These are phyloP conservation scores for Oligia fasciuncula DNA, from an alignment of 2,888 invertebrate species.

Conservation along the genomic window DNA sequence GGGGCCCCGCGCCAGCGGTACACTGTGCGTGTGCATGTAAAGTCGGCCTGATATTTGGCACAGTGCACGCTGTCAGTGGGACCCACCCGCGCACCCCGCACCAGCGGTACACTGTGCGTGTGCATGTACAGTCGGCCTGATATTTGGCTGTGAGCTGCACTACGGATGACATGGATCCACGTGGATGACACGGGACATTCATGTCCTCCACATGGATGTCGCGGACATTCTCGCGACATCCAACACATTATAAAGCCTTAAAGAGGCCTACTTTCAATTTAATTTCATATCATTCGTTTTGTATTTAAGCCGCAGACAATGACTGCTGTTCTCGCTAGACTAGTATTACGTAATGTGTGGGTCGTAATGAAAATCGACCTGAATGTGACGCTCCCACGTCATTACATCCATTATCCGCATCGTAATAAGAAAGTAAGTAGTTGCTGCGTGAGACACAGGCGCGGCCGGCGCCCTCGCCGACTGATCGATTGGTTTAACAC, in stretches of 20 bases:
- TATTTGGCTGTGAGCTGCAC: background rate
- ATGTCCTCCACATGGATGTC: background rate
- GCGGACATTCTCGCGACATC: background rate
- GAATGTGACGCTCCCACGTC: conserved; percentile 5
- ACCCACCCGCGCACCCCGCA: too few relatives aligned
- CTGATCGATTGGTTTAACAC: conserved; percentile 18
- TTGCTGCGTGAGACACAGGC: background rate
- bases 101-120: background rate
- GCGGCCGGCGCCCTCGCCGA: background rate
- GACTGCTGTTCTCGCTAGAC: background rate
- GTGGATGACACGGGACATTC: background rate
- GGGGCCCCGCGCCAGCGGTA: background rate
- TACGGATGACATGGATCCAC: background rate
- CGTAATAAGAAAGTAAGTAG: conserved; percentile 28
- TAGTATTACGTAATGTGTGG: conserved; percentile 9
- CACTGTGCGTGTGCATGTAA: background rate
- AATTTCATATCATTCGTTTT: background rate
- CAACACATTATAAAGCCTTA: background rate
- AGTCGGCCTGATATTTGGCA: background rate
- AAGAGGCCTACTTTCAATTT: background rate
- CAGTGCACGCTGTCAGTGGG: background rate
- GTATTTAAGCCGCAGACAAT: background rate
- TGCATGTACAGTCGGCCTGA: background rate
- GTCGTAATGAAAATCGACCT: background rate
- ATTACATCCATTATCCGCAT: conserved; percentile 2